These are phyloP conservation scores for Phylloscopus whistleri DNA, from an alignment of 2,113 vertebrate genomes.

Conservation along the genomic window DNA sequence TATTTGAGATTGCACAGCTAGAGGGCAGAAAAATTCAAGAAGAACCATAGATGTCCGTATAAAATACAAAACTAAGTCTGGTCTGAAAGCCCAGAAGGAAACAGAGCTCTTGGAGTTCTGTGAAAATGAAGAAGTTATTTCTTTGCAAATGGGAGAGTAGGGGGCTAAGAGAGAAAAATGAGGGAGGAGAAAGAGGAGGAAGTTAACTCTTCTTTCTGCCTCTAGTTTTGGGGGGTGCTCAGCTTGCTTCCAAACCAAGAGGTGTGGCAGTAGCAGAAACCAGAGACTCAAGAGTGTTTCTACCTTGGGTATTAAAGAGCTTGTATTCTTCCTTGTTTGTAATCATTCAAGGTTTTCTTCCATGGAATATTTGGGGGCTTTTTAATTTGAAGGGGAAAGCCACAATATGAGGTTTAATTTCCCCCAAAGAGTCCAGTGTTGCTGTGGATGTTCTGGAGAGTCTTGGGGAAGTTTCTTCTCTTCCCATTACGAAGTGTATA, in stretches of 20 bases:
- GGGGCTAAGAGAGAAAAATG: background rate
- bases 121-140: background rate
- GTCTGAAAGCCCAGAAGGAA: background rate
- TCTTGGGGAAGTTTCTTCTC: conserved; percentile 38
- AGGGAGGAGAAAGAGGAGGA: background rate
- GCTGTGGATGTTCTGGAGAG: background rate
- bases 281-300: background rate
- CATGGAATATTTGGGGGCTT: conserved; percentile 46
- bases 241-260: background rate
- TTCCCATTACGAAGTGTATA: background rate
- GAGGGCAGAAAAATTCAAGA: conserved; percentile 57
- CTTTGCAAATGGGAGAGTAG: background rate
- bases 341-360: conserved; percentile 29
- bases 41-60: background rate
- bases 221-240: background rate
- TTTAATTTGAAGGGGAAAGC: conserved; percentile 44
- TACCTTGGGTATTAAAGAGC: background rate
- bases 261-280: background rate
- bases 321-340: background rate
- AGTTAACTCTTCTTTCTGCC: background rate
- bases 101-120: background rate
- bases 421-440: conserved; percentile 22
- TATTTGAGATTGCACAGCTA: conserved; percentile 30
- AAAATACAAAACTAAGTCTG: background rate
- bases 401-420: conserved; percentile 25